These are phyloP conservation scores for Hippocampus guttulatus DNA, from an alignment of 2,113 vertebrate genomes.

Conservation along the genomic window DNA sequence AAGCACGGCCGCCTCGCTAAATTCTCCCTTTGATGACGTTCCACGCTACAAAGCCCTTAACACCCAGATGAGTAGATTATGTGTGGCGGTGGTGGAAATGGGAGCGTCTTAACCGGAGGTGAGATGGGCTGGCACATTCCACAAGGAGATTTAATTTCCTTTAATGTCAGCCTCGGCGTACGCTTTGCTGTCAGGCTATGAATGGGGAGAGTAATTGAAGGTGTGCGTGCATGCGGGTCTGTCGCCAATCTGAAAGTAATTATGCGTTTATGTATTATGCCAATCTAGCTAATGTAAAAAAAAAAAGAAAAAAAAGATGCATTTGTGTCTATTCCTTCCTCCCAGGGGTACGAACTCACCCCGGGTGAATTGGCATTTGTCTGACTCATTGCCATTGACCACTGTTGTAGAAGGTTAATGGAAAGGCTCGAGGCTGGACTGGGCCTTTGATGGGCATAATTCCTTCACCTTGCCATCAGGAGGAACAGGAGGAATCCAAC, in stretches of 20 bases:
- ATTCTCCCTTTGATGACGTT: constrained; percentile 65
- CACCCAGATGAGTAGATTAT: constrained; percentile 66
- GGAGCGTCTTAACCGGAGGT: constrained; percentile 59
- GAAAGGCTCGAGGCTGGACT: constrained; percentile 56
- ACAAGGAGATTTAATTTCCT: constrained; percentile 60
- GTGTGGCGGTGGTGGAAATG: constrained; percentile 52
- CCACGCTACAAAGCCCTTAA: constrained; percentile 64
- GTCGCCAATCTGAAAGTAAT: constrained; percentile 28
- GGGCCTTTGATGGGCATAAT: constrained; percentile 62
- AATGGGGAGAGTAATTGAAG: constrained; percentile 58
- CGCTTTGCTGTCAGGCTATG: constrained; percentile 45
- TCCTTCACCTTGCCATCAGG: constrained; percentile 69
- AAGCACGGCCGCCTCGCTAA: constrained; percentile 42
- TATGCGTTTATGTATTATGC: constrained; percentile 17
- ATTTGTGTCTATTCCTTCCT: neutral
- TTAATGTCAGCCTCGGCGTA: constrained; percentile 57
- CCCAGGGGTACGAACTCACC: neutral
- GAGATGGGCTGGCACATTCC: constrained; percentile 53
- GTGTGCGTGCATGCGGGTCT: constrained; percentile 22
- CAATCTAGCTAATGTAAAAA: constrained; percentile 18
- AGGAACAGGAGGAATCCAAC: constrained; percentile 54
- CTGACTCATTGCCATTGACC: constrained; percentile 41
- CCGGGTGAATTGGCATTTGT: constrained; percentile 14
- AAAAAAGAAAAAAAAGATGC: constrained; percentile 1
- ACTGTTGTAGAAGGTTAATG: constrained; percentile 61